phyloP scores from a whole-genome alignment of 2,797 vertebrate genomes.

The Triplophysa bombifrons region DNA sequence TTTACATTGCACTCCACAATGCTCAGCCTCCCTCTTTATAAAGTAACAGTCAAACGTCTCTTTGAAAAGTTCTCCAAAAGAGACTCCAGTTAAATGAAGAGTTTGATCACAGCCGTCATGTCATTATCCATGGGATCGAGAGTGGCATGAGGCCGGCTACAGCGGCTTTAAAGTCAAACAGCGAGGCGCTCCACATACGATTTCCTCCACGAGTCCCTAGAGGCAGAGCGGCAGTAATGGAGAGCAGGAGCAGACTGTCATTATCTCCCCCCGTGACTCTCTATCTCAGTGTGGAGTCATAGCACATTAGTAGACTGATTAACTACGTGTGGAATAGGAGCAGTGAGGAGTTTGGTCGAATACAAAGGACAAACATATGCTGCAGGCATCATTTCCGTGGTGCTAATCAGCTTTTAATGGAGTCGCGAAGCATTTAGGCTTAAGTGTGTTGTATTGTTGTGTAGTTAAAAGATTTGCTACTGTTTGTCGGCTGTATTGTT shows the following conservation, averaged over 20 bases:
- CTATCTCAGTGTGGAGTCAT: constrained; percentile 39
- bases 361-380: constrained; percentile 36
- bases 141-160: constrained; percentile 6
- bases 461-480: not conserved
- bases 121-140: constrained; percentile 36
- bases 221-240: constrained; percentile 43
- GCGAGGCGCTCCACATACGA: constrained; percentile 26
- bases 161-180: constrained; percentile 36
- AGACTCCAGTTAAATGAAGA: constrained; percentile 39
- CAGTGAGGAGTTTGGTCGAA: constrained; percentile 1
- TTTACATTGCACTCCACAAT: not conserved
- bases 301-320: constrained; percentile 47
- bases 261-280: constrained; percentile 40
- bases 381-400: constrained; percentile 13
- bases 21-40: not conserved
- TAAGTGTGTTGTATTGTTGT: constrained; percentile 1
- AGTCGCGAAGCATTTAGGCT: constrained; percentile 20
- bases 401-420: constrained; percentile 44
- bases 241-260: constrained; percentile 45
- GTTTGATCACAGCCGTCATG: constrained; percentile 45
- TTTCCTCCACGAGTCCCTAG: constrained; percentile 28
- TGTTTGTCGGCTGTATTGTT: not conserved
- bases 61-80: constrained; percentile 33
- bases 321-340: constrained; percentile 32
- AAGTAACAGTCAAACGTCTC: not conserved